Conservation (phyloP, 2,113 vertebrate species). For the Ameiurus melas region DNA sequence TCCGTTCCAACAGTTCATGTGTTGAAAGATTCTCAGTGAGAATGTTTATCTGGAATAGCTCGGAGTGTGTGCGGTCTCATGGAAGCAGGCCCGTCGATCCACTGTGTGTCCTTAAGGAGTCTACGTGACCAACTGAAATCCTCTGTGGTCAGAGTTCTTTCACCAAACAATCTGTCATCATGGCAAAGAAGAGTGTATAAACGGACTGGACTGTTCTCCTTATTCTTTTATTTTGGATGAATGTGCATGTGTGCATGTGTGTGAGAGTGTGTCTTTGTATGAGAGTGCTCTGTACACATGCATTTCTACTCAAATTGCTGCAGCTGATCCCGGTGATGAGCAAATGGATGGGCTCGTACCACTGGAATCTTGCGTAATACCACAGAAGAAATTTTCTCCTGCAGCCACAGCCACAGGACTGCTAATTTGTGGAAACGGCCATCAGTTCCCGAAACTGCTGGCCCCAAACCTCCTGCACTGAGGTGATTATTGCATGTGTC, state of each 20-base stretch:
- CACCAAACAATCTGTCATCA: slow-evolving; percentile 56
- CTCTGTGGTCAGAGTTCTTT: slow-evolving; percentile 8
- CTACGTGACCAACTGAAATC: slow-evolving; percentile 31
- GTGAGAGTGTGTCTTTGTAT: slow-evolving; percentile 11
- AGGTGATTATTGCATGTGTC: slow-evolving; percentile 26
- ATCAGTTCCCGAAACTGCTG: slow-evolving; percentile 42
- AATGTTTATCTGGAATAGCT: not conserved
- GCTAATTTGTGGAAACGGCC: slow-evolving; percentile 28
- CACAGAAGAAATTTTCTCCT: slow-evolving; percentile 46
- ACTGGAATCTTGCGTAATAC: slow-evolving; percentile 57
- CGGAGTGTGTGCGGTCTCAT: slow-evolving; percentile 25
- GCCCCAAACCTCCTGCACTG: slow-evolving; percentile 45
- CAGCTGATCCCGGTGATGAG: slow-evolving; percentile 48
- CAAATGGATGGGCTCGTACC: slow-evolving; percentile 54
- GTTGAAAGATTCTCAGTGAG: slow-evolving; percentile 10
- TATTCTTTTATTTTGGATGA: not conserved
- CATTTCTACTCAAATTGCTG: slow-evolving; percentile 5
- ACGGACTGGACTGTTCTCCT: too few relatives aligned
- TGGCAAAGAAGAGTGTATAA: not conserved
- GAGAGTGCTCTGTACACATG: not conserved
- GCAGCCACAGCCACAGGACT: slow-evolving; percentile 55
- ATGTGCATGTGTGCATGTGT: slow-evolving; percentile 16
- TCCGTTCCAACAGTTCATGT: not conserved
- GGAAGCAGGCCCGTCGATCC: slow-evolving; percentile 15
- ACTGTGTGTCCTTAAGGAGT: not conserved